phyloP scores from a whole-genome alignment of 2,888 invertebrate genomes.

The Melitaea athalia region DNA sequence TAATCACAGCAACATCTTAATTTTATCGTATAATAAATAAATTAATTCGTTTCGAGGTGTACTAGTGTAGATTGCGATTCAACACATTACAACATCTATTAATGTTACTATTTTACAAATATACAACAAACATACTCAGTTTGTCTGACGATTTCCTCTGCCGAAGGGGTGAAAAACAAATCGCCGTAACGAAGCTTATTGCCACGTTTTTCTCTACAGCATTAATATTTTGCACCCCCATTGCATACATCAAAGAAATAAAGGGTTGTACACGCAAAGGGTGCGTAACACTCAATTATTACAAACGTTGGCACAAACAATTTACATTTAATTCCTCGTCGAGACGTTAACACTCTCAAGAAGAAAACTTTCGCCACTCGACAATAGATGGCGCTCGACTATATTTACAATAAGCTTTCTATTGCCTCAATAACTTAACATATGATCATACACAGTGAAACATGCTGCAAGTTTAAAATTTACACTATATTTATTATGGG shows the following conservation, averaged over 20 bases:
- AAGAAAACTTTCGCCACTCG: constrained; percentile 60
- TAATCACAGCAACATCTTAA: constrained; percentile 69
- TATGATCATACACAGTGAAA: constrained; percentile 61
- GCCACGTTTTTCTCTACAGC: constrained; percentile 68
- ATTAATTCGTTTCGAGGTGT: constrained; percentile 66
- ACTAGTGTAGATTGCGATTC: constrained; percentile 53
- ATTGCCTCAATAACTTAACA: constrained; percentile 54
- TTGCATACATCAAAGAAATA: constrained; percentile 79
- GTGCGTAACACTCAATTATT: constrained; percentile 76
- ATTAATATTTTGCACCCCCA: constrained; percentile 78
- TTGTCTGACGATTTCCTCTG: constrained; percentile 67
- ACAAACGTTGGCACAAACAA: constrained; percentile 79
- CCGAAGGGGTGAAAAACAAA: constrained; percentile 68
- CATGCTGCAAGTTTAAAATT: constrained; percentile 45
- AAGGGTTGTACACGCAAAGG: constrained; percentile 74
- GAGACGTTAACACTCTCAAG: constrained; percentile 44
- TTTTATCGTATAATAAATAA: constrained; percentile 67
- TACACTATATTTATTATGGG: constrained; percentile 40
- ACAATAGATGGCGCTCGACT: constrained; percentile 74
- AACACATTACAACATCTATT: constrained; percentile 66
- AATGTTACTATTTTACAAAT: constrained; percentile 65
- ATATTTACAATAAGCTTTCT: constrained; percentile 61
- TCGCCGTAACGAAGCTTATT: constrained; percentile 75
- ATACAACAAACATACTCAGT: constrained; percentile 68
- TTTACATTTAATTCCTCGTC: constrained; percentile 66